Conservation (phyloP, 2,888 invertebrate genomes). For the Drosophila mercatorum region DNA sequence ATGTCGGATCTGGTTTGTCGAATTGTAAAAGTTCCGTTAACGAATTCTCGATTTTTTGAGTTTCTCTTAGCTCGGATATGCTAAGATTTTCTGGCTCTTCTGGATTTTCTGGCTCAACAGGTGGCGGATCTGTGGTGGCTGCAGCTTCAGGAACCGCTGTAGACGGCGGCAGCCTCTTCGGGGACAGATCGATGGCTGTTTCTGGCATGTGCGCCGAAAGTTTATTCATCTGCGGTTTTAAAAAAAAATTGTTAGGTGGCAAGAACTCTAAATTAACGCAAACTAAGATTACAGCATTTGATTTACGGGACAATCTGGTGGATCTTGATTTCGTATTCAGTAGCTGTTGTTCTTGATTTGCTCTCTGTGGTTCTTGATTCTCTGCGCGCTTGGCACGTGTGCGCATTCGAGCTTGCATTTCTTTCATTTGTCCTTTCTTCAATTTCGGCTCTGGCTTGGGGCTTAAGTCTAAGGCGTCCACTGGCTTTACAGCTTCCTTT, state of each 20-base stretch:
- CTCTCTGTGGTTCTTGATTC: not conserved
- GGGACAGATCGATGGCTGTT: conserved; percentile 26
- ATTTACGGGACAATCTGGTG: not conserved
- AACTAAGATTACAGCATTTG: conserved; percentile 29
- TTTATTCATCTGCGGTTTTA: conserved; percentile 41
- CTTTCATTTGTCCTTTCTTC: not conserved
- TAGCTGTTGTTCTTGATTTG: conserved; percentile 3
- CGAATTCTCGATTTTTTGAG: not conserved
- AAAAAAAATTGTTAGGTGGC: conserved; percentile 43
- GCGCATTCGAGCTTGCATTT: not conserved
- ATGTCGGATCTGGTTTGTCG: not conserved
- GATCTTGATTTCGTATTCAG: conserved; percentile 1
- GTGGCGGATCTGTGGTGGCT: not conserved
- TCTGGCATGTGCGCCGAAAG: conserved; percentile 8
- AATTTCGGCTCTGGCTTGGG: not conserved
- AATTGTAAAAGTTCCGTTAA: not conserved
- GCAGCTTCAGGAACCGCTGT: not conserved
- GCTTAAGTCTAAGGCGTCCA: not conserved
- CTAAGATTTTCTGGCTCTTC: conserved; percentile 2
- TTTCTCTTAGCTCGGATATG: not conserved
- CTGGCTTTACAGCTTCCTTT: not conserved
- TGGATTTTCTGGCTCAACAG: conserved; percentile 6
- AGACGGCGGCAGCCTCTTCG: not conserved
- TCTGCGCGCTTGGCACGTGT: not conserved
- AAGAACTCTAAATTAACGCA: conserved; percentile 32